Base-by-base conservation (phyloP, 1,140 invertebrate genomes). In the Sinella curviseta region DNA sequence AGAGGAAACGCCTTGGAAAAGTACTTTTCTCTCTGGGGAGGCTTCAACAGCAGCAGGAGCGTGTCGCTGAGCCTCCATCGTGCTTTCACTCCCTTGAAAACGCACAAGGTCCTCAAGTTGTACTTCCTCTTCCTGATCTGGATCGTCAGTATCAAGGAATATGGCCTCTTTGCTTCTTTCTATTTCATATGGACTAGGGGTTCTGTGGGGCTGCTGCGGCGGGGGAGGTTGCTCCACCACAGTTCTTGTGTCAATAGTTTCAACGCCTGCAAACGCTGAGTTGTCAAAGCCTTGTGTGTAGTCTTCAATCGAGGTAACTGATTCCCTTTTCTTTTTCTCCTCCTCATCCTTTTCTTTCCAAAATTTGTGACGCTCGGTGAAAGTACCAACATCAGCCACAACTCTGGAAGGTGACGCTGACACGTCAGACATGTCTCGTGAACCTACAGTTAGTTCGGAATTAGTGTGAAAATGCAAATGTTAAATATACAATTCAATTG, bases 61-160 rank as follows among this genome's bases (percentile, higher is more conserved):
- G 79, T 88, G 86, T 8, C 88, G 88, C 85, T 88, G 88, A 81
- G 86, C 85, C 84, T 89, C 88, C 82, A 87, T 88, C 77, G 86
- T n/a, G 87, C 78, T 86, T 85, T 81, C 87, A 89, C 78, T 87
- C 39, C 20, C 86, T 67, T 36, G 57, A 34, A 60, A 79, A n/a
- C 76, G 78, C 20, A 79, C 78, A 8, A 79, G 36, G 16, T 80
- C 75, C 17, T 80, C 76, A 3, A 77, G 67, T 36, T 79, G 35
- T 3, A 80, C 31, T 36, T 80, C 81, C 28, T 79, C 67, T 30
- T 78, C 81, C 1, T 30, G 28, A 20, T 77, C 78, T 3, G 77
- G 77, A 34, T 82, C 81, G 57, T 82, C 81, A 16, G 82, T 82
- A 60, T 82, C 82, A 0, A 82, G 57, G 60, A 82, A 82, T 36